Percentiles rank a stretch among this genome's conserved stretches.
Evolutionary conservation across 2,113 vertebrate genomes (phyloP).

Genomic region (Petrocephalus microphthalmus): DNA sequence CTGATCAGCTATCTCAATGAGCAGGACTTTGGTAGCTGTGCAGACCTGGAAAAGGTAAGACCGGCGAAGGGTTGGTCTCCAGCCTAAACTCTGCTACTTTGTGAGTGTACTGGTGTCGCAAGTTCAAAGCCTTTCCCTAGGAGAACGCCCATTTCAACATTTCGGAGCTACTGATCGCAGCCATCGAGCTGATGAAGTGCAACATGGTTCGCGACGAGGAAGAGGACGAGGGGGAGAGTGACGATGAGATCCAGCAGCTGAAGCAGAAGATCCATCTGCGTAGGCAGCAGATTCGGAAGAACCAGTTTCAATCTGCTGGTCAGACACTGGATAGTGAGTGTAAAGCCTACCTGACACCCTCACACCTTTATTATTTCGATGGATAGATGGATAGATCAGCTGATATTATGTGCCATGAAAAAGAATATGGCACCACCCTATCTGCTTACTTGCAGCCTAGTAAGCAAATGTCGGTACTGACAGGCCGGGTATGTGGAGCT

Average conservation of each 20-base stretch:
- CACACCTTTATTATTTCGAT: not conserved
- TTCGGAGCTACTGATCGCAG: conserved; percentile 90
- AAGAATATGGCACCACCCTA: conserved; percentile 57
- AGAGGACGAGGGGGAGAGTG: conserved; percentile 70
- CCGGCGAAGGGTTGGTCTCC: not conserved
- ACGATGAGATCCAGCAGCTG: conserved; percentile 89
- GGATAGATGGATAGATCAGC: conserved; percentile 47
- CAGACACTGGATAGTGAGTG: conserved; percentile 46
- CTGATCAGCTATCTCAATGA: conserved; percentile 97
- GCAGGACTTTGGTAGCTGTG: conserved; percentile 98
- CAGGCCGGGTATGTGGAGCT: not conserved
- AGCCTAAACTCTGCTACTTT: not conserved
- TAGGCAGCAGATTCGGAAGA: conserved; percentile 81
- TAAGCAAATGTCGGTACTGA: conserved; percentile 48
- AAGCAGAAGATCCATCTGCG: conserved; percentile 91
- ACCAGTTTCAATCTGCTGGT: conserved; percentile 51
- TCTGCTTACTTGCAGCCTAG: conserved; percentile 78
- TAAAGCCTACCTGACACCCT: too few species aligned
- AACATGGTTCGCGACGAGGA: conserved; percentile 67
- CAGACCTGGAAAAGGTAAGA: conserved; percentile 90
- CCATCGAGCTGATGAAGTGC: conserved; percentile 97
- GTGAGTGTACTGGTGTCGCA: not conserved
- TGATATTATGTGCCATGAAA: conserved; percentile 47
- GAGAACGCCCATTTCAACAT: conserved; percentile 98
- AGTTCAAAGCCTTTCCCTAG: conserved; percentile 48